These are phyloP conservation scores for Taphrorychus bicolor DNA, from an alignment of 2,888 invertebrate species.

Conservation along the genomic window DNA sequence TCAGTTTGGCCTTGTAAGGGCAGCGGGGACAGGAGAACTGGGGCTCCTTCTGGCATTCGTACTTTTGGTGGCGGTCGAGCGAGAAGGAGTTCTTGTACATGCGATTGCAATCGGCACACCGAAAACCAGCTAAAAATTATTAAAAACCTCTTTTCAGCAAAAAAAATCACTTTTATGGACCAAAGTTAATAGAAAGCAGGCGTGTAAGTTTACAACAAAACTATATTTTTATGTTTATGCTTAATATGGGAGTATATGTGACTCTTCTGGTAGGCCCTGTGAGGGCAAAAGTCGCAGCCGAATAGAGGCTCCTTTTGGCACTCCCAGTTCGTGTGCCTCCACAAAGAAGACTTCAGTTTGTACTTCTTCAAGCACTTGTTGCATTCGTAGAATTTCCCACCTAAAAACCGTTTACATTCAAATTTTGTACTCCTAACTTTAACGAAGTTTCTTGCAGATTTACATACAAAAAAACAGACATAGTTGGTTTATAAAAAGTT, in stretches of 20 bases:
- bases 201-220: neutral
- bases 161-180: neutral
- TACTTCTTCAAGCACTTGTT: slow-evolving; percentile 40
- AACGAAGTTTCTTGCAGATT: too few species aligned
- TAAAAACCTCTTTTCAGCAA: neutral
- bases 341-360: slow-evolving; percentile 42
- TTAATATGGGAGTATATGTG: slow-evolving; percentile 41
- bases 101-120: slow-evolving; percentile 46
- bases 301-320: slow-evolving; percentile 72
- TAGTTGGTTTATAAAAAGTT: too few species aligned
- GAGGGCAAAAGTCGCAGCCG: slow-evolving; percentile 64
- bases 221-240: slow-evolving; percentile 29
- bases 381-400: slow-evolving; percentile 19
- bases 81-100: slow-evolving; percentile 45
- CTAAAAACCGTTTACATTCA: slow-evolving; percentile 13
- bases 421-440: too few species aligned
- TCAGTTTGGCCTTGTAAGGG: slow-evolving; percentile 4
- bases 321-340: slow-evolving; percentile 44
- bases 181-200: too few species aligned
- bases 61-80: slow-evolving; percentile 22
- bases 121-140: too few species aligned
- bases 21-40: slow-evolving; percentile 32
- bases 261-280: slow-evolving; percentile 42
- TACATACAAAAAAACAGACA: too few species aligned
- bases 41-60: slow-evolving; percentile 32